Conservation (phyloP, 2,888 invertebrate species). For the Luffia ferchaultella region DNA sequence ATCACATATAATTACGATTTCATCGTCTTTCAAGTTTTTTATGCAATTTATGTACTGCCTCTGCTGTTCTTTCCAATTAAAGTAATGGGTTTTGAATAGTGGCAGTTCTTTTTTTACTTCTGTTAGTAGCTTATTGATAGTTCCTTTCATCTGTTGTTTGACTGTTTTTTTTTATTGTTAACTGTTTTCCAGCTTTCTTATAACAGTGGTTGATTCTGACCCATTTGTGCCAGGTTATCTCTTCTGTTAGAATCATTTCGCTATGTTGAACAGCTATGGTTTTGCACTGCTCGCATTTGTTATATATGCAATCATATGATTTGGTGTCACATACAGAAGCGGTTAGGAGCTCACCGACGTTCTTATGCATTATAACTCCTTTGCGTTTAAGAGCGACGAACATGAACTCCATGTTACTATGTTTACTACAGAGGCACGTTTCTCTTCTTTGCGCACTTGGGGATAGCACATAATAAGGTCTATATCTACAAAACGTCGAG, state of each 20-base stretch:
- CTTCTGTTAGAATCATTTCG: too few relatives aligned
- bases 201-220: conserved; percentile 8
- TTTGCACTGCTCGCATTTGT: too few relatives aligned
- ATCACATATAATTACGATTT: conserved; percentile 1
- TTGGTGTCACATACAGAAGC: too few relatives aligned
- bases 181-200: conserved; percentile 7
- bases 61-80: not conserved
- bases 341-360: too few relatives aligned
- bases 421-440: conserved; percentile 14
- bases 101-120: not conserved
- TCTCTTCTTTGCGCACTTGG: conserved; percentile 8
- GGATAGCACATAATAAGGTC: conserved; percentile 10
- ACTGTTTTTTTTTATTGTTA: conserved; percentile 10
- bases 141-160: conserved; percentile 6
- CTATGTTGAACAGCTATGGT: too few relatives aligned
- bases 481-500: conserved; percentile 13
- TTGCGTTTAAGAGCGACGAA: too few relatives aligned
- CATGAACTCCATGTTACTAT: too few relatives aligned
- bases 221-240: too few relatives aligned
- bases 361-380: too few relatives aligned
- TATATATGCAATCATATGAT: too few relatives aligned
- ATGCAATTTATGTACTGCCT: not conserved
- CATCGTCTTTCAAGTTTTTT: not conserved
- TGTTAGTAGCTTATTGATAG: not conserved
- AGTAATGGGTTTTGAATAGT: not conserved